A percentile compares a stretch with the other conserved stretches of the same genome.
These are phyloP conservation scores for Dorcus hopei DNA, from an alignment of 2,888 invertebrate genomes.

Conservation along the genomic window DNA sequence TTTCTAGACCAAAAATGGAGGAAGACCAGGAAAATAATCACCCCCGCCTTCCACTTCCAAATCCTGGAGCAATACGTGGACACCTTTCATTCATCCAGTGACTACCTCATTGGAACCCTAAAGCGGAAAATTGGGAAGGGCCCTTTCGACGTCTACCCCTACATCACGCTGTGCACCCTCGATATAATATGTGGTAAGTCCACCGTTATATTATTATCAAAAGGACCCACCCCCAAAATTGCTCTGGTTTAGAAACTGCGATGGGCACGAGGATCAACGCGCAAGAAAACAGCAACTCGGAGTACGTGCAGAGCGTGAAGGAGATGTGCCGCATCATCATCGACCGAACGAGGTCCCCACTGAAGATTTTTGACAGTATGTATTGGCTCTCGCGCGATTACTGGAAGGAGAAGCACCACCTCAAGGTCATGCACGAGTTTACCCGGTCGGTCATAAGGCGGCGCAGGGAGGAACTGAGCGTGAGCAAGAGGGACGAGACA, in stretches of 20 bases:
- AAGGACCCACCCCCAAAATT: no score
- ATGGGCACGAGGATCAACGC: conserved; percentile 78
- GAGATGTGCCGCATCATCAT: conserved; percentile 36
- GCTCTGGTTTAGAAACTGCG: conserved; percentile 45
- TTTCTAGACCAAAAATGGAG: conserved; percentile 57
- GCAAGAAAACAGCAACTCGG: conserved; percentile 63
- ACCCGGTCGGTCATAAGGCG: conserved; percentile 51
- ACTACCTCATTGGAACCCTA: conserved; percentile 55
- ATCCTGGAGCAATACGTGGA: conserved; percentile 67
- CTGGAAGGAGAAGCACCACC: conserved; percentile 50
- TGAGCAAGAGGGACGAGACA: conserved; percentile 2
- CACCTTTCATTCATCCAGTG: conserved; percentile 62
- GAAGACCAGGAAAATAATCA: conserved; percentile 63
- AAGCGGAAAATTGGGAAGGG: conserved; percentile 38
- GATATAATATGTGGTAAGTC: conserved; percentile 58
- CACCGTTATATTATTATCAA: no score
- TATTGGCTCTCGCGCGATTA: conserved; percentile 58
- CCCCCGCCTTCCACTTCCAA: conserved; percentile 73
- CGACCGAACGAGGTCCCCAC: conserved; percentile 39
- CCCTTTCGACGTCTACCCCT: conserved; percentile 57
- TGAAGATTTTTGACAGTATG: conserved; percentile 50
- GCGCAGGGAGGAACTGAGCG: conserved; percentile 34
- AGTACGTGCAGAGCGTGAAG: conserved; percentile 69
- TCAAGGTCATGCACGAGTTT: conserved; percentile 47
- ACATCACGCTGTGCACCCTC: conserved; percentile 56